A percentile compares a stretch with the other conserved stretches of the same genome.
These are phyloP conservation scores for Callitettix versicolor DNA, from an alignment of 1,140 invertebrate genomes.

Conservation along the genomic window DNA sequence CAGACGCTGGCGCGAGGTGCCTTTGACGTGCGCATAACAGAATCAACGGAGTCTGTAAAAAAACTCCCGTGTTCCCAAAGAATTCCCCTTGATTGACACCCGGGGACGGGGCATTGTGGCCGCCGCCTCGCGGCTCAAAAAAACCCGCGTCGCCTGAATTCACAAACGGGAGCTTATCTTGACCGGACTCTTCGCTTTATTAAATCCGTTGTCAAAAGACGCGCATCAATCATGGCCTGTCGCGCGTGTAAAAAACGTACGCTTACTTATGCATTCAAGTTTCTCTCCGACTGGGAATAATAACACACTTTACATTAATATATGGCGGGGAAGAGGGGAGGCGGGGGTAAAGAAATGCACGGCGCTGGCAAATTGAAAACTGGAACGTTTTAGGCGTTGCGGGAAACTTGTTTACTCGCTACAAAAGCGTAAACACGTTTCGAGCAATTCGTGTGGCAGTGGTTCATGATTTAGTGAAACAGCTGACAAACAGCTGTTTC, in stretches of 20 bases:
- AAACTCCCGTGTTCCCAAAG: too few relatives aligned
- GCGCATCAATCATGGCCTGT: constrained; percentile 22
- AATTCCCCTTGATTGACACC: too few relatives aligned
- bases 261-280: constrained; percentile 42
- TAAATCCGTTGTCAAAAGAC: constrained; percentile 23
- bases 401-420: too few relatives aligned
- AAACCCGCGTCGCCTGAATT: not conserved
- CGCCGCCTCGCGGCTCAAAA: not conserved
- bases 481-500: too few relatives aligned
- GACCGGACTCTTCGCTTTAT: constrained; percentile 17
- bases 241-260: constrained; percentile 19
- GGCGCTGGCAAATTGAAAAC: constrained; percentile 8
- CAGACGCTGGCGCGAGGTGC: too few relatives aligned
- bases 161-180: not conserved
- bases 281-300: constrained; percentile 40
- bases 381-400: not conserved
- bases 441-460: too few relatives aligned
- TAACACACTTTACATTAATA: constrained; percentile 42
- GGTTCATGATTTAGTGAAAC: too few relatives aligned
- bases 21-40: too few relatives aligned
- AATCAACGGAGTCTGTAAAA: too few relatives aligned
- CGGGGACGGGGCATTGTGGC: not conserved
- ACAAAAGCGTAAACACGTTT: too few relatives aligned
- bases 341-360: constrained; percentile 25
- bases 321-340: constrained; percentile 31